Evolutionary conservation across 2,797 vertebrate species (phyloP).

Genomic region (Linurgus olivaceus): DNA sequence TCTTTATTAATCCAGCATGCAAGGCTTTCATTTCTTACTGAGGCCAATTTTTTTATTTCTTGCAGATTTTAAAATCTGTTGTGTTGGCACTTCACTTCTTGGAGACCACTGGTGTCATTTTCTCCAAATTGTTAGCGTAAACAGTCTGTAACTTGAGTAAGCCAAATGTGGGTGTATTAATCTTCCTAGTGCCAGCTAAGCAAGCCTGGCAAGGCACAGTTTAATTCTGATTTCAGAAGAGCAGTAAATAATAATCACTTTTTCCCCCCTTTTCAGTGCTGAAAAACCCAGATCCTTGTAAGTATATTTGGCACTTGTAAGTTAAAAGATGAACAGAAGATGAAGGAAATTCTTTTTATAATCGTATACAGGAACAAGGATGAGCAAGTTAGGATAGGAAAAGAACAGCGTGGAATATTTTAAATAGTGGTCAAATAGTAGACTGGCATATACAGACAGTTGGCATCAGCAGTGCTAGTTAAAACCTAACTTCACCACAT

Average conservation of each 20-base stretch:
- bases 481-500: not conserved
- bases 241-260: constrained; percentile 8
- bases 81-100: constrained; percentile 59
- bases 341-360: not conserved
- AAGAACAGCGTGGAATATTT: not conserved
- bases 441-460: not conserved
- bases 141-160: constrained; percentile 64
- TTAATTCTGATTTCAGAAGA: constrained; percentile 47
- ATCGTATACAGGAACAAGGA: not conserved
- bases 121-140: constrained; percentile 68
- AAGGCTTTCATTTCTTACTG: constrained; percentile 35
- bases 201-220: constrained; percentile 52
- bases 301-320: constrained; percentile 22
- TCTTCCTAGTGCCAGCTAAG: constrained; percentile 63
- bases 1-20: constrained; percentile 45
- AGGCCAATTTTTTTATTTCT: constrained; percentile 25
- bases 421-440: not conserved
- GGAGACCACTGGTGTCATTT: constrained; percentile 66
- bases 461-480: not conserved
- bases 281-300: not conserved
- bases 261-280: not conserved
- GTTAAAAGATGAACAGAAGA: not conserved
- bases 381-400: not conserved
- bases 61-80: constrained; percentile 58
- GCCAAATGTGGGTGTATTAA: constrained; percentile 64